phyloP scores from a whole-genome alignment of 2,888 invertebrate genomes.

The Papilio protenor region DNA sequence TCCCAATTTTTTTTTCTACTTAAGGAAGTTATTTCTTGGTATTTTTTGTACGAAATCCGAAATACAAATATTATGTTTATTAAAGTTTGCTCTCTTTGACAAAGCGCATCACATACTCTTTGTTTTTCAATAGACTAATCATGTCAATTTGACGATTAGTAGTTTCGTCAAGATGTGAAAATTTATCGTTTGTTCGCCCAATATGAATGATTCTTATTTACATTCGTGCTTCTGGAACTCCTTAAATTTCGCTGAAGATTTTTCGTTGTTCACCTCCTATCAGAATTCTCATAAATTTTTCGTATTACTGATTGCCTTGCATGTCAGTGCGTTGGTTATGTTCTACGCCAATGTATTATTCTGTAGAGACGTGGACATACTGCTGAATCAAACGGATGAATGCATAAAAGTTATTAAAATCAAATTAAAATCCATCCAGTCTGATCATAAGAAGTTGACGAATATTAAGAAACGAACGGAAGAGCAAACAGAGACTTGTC shows the following conservation, averaged over 20 bases:
- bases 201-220: conserved; percentile 31
- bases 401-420: conserved; percentile 63
- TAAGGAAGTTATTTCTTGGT: background rate
- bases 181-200: conserved; percentile 43
- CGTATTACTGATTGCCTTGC: conserved; percentile 60
- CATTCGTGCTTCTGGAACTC: conserved; percentile 73
- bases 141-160: conserved; percentile 25
- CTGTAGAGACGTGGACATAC: conserved; percentile 66
- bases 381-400: conserved; percentile 64
- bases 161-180: conserved; percentile 35
- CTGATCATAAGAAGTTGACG: conserved; percentile 62
- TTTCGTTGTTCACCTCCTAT: conserved; percentile 65
- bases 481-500: conserved; percentile 62
- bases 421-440: conserved; percentile 64
- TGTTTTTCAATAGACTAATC: background rate
- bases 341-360: conserved; percentile 67
- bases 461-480: conserved; percentile 65
- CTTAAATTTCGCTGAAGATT: conserved; percentile 64
- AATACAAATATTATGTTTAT: background rate
- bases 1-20: too few species aligned
- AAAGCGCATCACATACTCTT: background rate
- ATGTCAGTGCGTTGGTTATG: conserved; percentile 61
- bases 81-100: background rate
- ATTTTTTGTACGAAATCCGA: background rate
- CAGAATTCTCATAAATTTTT: conserved; percentile 68